Evolutionary conservation across 2,888 invertebrate genomes (phyloP), one percentile per base, ranked within the genome.

Genomic region (Andrena fulva): DNA sequence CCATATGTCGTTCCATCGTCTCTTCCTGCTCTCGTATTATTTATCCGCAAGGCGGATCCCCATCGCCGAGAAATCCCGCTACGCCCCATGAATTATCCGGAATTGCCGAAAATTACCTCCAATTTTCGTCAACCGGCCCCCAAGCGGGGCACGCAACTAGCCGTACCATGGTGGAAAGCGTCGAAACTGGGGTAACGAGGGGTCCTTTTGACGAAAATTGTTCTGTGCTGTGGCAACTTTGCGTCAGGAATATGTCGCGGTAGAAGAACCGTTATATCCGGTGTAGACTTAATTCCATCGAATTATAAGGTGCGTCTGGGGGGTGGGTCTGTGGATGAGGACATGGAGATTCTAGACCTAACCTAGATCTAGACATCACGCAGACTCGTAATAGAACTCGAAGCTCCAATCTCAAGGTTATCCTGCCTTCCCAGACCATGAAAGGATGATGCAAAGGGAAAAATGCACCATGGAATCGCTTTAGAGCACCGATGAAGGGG

Each of bases 41-140:
- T 71, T 67, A 67, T 79, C 88, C 76, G 71, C 54, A 27, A 54
- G 29, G 20, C 72, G 63, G 12, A 29, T n/a, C 52, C 54, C 31
- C 31, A 27, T n/a, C 67, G 24, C 33, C 16, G 68, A 10, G 77
- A 70, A 75, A 75, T 79, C 74, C 72, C 62, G 85, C 48, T 70
- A 85, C 83, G 83, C 81, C 79, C 85, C 73, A 76, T 79, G 87
- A 87, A 87, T 86, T 87, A 87, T 75, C 59, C 80, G 85, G 70
- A 84, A 87, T 86, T 86, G 82, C 84, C 87, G 84, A 79, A 84
- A 85, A 87, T 87, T 87, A 82, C 77, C 73, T 56, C 69, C 84
- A 87, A 85, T 87, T 86, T 87, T 81, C 80, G 83, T 81, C 75
- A 72, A 68, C 70, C 71, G 70, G 69, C 66, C 75, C 31, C 48